A percentile compares a stretch with the other conserved stretches of the same genome.
Evolutionary conservation across 2,888 invertebrate species (phyloP).

Genomic region (Drosophila kanekoi): DNA sequence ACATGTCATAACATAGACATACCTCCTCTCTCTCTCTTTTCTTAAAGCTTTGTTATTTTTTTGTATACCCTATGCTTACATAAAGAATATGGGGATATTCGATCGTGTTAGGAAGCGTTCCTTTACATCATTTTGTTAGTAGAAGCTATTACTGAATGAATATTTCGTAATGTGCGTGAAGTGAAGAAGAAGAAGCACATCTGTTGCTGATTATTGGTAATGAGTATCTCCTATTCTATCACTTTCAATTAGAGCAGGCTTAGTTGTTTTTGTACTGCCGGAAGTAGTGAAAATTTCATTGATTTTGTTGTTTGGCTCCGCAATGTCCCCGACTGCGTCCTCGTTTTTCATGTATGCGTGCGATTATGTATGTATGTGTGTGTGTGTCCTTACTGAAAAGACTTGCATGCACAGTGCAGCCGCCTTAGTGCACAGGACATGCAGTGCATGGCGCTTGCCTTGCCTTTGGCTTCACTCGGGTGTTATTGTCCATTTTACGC

Average conservation of each 20-base stretch:
- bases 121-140: too few species aligned
- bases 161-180: too few species aligned
- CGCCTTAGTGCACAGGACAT: slow-evolving; percentile 17
- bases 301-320: slow-evolving; percentile 66
- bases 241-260: neutral
- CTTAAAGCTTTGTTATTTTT: neutral
- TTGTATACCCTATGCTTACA: neutral
- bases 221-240: neutral
- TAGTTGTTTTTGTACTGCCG: slow-evolving; percentile 34
- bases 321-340: slow-evolving; percentile 68
- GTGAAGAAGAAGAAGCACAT: too few species aligned
- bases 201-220: neutral
- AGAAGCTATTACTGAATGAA: too few species aligned
- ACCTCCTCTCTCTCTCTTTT: too few species aligned
- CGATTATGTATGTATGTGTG: slow-evolving; percentile 9
- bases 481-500: slow-evolving; percentile 60
- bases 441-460: slow-evolving; percentile 30
- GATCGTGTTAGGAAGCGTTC: too few species aligned
- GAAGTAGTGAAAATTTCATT: slow-evolving; percentile 79
- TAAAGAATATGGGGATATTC: too few species aligned
- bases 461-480: slow-evolving; percentile 26
- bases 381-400: slow-evolving; percentile 62
- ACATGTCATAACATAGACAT: too few species aligned
- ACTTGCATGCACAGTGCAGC: slow-evolving; percentile 42
- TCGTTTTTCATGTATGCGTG: slow-evolving; percentile 54